Evolutionary conservation across 2,113 vertebrate species (phyloP).

Genomic region (Xiphorhynchus elegans): DNA sequence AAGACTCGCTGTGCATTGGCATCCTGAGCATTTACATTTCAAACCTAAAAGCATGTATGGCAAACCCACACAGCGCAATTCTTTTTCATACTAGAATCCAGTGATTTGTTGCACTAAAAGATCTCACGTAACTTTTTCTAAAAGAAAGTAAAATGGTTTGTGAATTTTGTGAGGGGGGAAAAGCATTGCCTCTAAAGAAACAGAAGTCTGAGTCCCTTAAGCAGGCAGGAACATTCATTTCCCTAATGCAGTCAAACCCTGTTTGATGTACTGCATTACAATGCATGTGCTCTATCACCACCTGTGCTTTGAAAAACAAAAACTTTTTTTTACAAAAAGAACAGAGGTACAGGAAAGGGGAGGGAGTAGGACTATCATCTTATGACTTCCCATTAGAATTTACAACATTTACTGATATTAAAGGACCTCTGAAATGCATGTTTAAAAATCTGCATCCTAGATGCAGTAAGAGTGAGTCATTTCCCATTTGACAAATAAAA

Average conservation of each 20-base stretch:
- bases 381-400: neutral
- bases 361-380: neutral
- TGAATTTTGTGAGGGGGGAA: neutral
- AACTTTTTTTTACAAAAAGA: neutral
- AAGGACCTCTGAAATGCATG: neutral
- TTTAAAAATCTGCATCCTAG: neutral
- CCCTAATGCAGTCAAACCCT: neutral
- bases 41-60: neutral
- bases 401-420: neutral
- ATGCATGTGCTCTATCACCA: neutral
- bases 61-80: neutral
- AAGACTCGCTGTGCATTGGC: neutral
- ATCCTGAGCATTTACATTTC: neutral
- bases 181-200: neutral
- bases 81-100: neutral
- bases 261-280: neutral
- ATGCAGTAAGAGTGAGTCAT: neutral
- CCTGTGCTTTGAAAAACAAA: neutral
- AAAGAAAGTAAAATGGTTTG: neutral
- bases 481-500: conserved; percentile 45
- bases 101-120: neutral
- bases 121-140: neutral
- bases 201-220: neutral
- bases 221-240: neutral
- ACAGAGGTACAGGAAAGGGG: neutral